phyloP scores from a whole-genome alignment of 1,140 invertebrate genomes.

The Druon quercuslanigerum region DNA sequence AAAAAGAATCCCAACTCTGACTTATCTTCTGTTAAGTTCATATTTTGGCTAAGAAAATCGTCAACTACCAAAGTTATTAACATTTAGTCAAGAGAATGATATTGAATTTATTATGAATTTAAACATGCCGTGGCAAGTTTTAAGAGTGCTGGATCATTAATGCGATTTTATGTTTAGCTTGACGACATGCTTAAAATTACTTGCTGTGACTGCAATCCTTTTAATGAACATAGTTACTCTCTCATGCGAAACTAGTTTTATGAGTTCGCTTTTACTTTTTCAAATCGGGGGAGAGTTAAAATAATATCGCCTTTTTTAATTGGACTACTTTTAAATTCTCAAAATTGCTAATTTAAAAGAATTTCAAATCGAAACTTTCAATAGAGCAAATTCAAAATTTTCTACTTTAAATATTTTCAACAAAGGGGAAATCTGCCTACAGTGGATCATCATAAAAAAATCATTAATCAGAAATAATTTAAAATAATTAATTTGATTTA shows the following conservation, averaged over 20 bases:
- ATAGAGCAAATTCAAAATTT: neutral
- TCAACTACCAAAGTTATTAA: conserved; percentile 61
- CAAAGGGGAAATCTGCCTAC: too few species aligned
- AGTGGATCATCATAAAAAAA: too few species aligned
- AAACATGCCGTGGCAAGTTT: conserved; percentile 24
- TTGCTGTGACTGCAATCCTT: neutral
- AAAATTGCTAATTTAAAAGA: neutral
- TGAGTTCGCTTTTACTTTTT: neutral
- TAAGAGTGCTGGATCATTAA: conserved; percentile 26
- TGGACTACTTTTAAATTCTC: neutral
- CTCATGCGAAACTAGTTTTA: neutral
- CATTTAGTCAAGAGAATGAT: conserved; percentile 34
- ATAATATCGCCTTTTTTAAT: neutral
- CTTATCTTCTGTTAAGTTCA: neutral
- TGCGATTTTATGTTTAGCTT: neutral
- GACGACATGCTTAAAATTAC: neutral
- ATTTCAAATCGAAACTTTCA: neutral
- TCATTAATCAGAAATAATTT: too few species aligned
- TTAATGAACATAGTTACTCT: neutral
- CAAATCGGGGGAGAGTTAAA: neutral
- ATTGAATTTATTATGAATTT: conserved; percentile 42
- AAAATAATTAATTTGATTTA: too few species aligned
- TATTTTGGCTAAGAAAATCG: conserved; percentile 49
- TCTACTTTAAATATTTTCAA: neutral
- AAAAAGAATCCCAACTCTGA: too few species aligned